Evolutionary conservation across 2,797 vertebrate species (phyloP).

Genomic region (Liasis olivaceus): DNA sequence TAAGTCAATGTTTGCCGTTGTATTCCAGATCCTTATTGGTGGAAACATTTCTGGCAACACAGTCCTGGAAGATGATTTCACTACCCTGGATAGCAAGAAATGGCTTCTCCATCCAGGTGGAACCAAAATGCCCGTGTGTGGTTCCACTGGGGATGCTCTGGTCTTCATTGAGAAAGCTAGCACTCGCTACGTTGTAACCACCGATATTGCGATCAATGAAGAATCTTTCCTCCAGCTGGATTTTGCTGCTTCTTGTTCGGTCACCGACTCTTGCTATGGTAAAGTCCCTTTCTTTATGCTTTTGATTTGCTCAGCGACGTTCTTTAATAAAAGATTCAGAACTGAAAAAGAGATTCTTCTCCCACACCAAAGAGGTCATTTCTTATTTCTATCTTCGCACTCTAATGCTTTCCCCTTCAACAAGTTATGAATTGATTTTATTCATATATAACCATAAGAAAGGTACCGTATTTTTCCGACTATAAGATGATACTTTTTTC

Average conservation of each 20-base stretch:
- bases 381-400: constrained; percentile 4
- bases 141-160: constrained; percentile 91
- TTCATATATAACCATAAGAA: neutral
- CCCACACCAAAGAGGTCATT: constrained; percentile 13
- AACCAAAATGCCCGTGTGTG: constrained; percentile 97
- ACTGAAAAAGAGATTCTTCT: constrained; percentile 6
- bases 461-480: too few species aligned
- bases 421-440: neutral
- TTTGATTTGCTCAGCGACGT: constrained; percentile 21
- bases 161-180: constrained; percentile 99
- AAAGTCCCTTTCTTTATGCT: constrained; percentile 59
- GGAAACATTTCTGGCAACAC: constrained; percentile 96
- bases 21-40: constrained; percentile 91
- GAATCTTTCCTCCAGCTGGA: constrained; percentile 97
- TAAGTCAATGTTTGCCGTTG: neutral
- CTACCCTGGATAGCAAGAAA: constrained; percentile 87
- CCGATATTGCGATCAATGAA: constrained; percentile 92
- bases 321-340: neutral
- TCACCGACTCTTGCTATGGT: constrained; percentile 98
- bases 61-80: constrained; percentile 94
- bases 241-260: constrained; percentile 97
- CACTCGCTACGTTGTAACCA: constrained; percentile 94
- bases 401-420: neutral
- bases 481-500: too few species aligned
- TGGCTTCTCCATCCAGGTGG: constrained; percentile 98